Evolutionary conservation across 2,888 invertebrate species (phyloP), one percentile per base, ranked within the genome.

Genomic region (Ectobius pallidus): DNA sequence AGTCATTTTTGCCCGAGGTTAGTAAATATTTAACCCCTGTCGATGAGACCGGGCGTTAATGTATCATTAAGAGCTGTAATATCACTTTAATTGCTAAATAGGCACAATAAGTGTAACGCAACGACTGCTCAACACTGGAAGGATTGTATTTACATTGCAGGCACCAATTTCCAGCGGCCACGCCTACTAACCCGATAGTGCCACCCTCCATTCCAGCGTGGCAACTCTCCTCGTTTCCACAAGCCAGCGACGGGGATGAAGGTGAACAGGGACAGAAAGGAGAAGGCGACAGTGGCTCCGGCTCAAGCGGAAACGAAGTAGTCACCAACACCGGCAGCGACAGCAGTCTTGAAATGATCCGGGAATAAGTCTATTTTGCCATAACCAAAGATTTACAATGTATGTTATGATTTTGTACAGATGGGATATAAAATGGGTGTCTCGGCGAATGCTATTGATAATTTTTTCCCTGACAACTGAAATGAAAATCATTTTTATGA

Each of bases 201-300:
- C 88, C 89, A 0, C 88, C 90, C 1, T 92, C 92, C 0, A 93
- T 94, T 77, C 93, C 94, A 22, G 89, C 92, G 16, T 94, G 94
- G 94, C 93, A 94, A 81, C 83, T 92, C 73, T 89, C 88, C 67
- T 87, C 74, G 18, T 58, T 63, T n/a, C 58, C 63, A 18, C 78
- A 79, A 52, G 81, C 81, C 72, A 83, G 83, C 71, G 84, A 83
- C 70, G 83, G 83, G 0, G 76, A 77, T 25, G 82, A 83, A 69
- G 79, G 78, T 9, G 83, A 83, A 74, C 77, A 80, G 62, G 86
- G 86, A 77, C 87, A 87, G 74, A 86, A 90, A 46, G 87, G 87
- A 0, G 88, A 89, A 79, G 81, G 83, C 68, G 77, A 83, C 39
- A 86, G 86, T 25, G 91, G 91, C 0, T 89, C 89, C 16, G 88